Percentiles rank a stretch among this genome's conserved stretches.
phyloP scores from a whole-genome alignment of 1,140 invertebrate genomes.

The Macrostomum lignano region DNA sequence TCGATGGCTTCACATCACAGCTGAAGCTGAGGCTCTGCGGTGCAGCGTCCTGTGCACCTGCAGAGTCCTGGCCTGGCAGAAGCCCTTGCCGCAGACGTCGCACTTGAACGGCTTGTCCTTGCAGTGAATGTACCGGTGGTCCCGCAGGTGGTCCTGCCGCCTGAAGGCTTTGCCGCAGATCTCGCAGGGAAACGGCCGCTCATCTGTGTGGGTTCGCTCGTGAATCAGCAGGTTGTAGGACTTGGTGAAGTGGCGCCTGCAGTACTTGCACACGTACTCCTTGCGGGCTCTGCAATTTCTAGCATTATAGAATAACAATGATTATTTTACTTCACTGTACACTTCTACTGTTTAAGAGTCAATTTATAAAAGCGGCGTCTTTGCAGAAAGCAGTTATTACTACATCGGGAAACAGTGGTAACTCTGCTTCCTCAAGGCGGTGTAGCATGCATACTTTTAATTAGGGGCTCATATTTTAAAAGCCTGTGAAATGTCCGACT shows the following conservation, averaged over 20 bases:
- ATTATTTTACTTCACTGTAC: too few relatives aligned
- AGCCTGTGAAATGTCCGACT: too few relatives aligned
- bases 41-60: constrained; percentile 53
- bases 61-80: constrained; percentile 68
- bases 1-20: too few relatives aligned
- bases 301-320: too few relatives aligned
- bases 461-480: too few relatives aligned
- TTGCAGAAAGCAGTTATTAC: too few relatives aligned
- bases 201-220: constrained; percentile 82
- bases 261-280: constrained; percentile 90
- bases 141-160: constrained; percentile 69
- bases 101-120: constrained; percentile 92
- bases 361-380: too few relatives aligned
- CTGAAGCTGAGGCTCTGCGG: too few relatives aligned
- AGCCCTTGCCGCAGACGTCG: constrained; percentile 70
- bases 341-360: too few relatives aligned
- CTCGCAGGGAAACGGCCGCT: constrained; percentile 81
- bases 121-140: constrained; percentile 80
- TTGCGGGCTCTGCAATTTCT: constrained; percentile 51
- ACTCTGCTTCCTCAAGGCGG: too few relatives aligned
- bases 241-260: constrained; percentile 81
- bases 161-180: constrained; percentile 87
- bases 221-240: constrained; percentile 89
- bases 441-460: too few relatives aligned
- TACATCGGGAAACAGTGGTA: too few relatives aligned